Evolutionary conservation across 2,797 vertebrate species (phyloP), one percentile per base, ranked within the genome.

Genomic region (Chrysocyon brachyurus): DNA sequence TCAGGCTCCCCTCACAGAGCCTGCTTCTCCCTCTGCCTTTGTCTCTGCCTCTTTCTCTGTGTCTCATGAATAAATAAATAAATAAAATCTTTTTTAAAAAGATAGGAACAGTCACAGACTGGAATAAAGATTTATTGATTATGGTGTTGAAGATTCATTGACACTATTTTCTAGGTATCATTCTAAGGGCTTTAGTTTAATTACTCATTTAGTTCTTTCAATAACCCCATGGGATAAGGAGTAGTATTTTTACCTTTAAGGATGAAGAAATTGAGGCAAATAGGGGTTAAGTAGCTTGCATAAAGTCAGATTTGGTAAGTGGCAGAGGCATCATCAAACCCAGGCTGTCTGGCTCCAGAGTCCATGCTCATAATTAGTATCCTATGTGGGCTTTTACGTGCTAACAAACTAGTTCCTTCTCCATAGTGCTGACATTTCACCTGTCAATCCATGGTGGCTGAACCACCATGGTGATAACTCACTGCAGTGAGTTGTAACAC

Each of bases 191-290:
- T 70, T 91, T 87, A 64, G 59, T 54, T 96, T 81, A 77, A 83
- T 87, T 85, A 81, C 46, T 96, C 49, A 57, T 89, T 93, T 78
- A 56, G 46, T 68, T 31, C 26, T 86, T 87, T 77, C 8, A 90
- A 12, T 75, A 87, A 66, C 54, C 28, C 15, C 72, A 10, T 75
- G 6, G 12, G 21, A 24, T 56, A 93, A 5, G 4, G 54, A n/a
- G 49, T 75, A 75, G 57, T 89, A 17, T 49, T 90, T 64, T 86
- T 61, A 54, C 56, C n/a, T 87, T 61, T 61, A 73, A 79, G 57
- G 19, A 70, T 66, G 72, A 87, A 91, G 61, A 91, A 87, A 26
- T 28, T 14, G 66, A 89, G 33, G 10, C 21, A 56, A 21, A 16
- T 33, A 26, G 12, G 6, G 2, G 4, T 81, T 52, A 82, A 49